These are phyloP conservation scores for Neolamprologus hecqui DNA, from an alignment of 2,113 vertebrate species.

Conservation along the genomic window DNA sequence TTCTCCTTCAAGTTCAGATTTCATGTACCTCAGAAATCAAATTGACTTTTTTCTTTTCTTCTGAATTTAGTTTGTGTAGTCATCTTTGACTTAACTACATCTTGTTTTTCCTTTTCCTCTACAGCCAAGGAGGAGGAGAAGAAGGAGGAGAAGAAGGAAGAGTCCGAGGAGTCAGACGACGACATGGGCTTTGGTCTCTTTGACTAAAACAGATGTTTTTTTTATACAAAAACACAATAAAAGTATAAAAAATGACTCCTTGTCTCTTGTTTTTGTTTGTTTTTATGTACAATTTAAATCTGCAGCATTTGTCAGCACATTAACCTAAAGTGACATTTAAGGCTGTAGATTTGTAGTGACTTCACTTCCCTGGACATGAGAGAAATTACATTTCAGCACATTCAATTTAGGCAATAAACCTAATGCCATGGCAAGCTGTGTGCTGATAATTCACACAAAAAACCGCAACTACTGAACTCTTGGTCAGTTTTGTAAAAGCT, in stretches of 20 bases:
- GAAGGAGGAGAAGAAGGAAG: constrained; percentile 97
- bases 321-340: background rate
- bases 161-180: constrained; percentile 95
- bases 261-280: background rate
- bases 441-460: background rate
- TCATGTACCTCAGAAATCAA: background rate
- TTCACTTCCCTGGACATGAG: background rate
- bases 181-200: constrained; percentile 99
- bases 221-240: constrained; percentile 68
- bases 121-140: constrained; percentile 91
- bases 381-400: background rate
- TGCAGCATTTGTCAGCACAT: background rate
- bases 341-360: background rate
- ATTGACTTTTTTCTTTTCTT: background rate
- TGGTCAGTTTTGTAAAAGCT: background rate
- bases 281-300: background rate
- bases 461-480: background rate
- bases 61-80: background rate
- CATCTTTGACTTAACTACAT: background rate
- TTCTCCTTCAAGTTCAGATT: background rate
- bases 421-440: background rate
- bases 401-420: background rate
- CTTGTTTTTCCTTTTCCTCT: background rate
- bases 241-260: constrained; percentile 29
- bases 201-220: constrained; percentile 74